Conservation (phyloP, 2,797 vertebrate species). For the Thaleichthys pacificus region DNA sequence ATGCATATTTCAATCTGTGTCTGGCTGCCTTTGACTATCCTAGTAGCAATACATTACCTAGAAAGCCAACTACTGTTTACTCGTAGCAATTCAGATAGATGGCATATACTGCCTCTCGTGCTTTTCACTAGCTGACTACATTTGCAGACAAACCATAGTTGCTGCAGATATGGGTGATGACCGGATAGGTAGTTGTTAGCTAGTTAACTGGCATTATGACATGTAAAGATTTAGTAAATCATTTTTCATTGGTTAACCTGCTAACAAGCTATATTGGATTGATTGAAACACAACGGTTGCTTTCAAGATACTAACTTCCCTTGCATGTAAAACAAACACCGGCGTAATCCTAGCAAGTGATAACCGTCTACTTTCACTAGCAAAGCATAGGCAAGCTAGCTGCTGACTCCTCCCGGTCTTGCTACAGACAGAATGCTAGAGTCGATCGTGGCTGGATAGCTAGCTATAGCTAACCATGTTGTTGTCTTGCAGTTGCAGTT, state of each 20-base stretch:
- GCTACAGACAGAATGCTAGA: too few relatives aligned
- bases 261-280: neutral
- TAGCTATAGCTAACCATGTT: neutral
- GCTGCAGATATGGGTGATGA: neutral
- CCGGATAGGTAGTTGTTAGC: too few relatives aligned
- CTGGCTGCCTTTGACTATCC: too few relatives aligned
- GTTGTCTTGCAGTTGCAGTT: neutral
- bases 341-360: neutral
- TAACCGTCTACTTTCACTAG: neutral
- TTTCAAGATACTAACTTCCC: neutral
- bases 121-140: neutral
- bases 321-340: neutral
- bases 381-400: neutral
- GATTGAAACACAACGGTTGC: neutral
- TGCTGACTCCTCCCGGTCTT: too few relatives aligned
- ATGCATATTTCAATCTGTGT: too few relatives aligned
- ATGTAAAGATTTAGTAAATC: too few relatives aligned
- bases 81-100: neutral
- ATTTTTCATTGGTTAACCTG: too few relatives aligned
- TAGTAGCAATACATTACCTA: conserved; percentile 4
- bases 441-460: too few relatives aligned
- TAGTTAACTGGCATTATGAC: too few relatives aligned
- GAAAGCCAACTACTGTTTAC: neutral
- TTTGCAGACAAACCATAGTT: neutral
- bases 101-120: neutral